Evolutionary conservation across 2,888 invertebrate genomes (phyloP).

Genomic region (Scaptomyza caliginosa): DNA sequence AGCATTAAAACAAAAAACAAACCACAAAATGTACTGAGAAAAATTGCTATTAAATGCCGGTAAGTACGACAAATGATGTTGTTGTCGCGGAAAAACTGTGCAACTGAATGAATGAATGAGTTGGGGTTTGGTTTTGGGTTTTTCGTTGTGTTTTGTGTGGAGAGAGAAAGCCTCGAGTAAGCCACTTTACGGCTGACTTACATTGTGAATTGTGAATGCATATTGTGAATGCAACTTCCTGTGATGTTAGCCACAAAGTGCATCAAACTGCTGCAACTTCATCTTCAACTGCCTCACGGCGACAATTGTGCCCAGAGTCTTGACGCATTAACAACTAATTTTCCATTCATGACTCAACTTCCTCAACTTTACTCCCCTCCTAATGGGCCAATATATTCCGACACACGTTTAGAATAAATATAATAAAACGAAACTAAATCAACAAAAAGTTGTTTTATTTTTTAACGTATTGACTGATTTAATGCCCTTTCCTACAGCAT

Average conservation of each 20-base stretch:
- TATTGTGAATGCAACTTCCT: conserved; percentile 63
- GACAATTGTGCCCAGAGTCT: background rate
- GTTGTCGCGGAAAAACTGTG: conserved; percentile 63
- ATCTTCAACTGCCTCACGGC: conserved; percentile 7
- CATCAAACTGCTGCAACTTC: conserved; percentile 3
- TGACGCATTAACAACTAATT: conserved; percentile 42
- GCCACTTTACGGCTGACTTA: conserved; percentile 69
- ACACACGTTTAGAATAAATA: conserved; percentile 69
- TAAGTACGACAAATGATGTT: conserved; percentile 78
- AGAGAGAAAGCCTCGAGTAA: conserved; percentile 70
- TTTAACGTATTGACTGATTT: background rate
- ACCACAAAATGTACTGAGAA: conserved; percentile 49
- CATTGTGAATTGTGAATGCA: conserved; percentile 65
- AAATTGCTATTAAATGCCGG: conserved; percentile 64
- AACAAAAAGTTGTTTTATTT: background rate
- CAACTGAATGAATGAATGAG: conserved; percentile 8
- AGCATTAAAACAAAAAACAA: background rate
- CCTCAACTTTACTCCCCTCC: background rate
- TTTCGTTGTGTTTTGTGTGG: background rate
- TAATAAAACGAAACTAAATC: conserved; percentile 4
- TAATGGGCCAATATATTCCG: conserved; percentile 75
- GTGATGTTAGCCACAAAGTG: conserved; percentile 50
- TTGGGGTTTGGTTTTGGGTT: background rate
- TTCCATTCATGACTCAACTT: conserved; percentile 45
- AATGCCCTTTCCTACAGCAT: background rate